Conservation (phyloP, 2,797 vertebrate species). For the Gymnothorax javanicus region DNA sequence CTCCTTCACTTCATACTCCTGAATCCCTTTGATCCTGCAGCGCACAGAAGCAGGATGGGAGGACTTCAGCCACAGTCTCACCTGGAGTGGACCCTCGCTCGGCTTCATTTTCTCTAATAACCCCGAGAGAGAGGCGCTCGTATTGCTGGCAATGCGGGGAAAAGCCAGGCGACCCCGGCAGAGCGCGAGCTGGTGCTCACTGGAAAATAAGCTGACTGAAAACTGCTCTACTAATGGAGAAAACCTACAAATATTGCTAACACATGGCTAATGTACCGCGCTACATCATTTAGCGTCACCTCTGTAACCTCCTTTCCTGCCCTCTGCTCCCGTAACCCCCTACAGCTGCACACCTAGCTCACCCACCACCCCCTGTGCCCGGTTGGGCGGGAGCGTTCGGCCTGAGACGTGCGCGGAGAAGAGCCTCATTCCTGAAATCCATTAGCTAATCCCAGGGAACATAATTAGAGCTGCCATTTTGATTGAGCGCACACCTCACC, state of each 20-base stretch:
- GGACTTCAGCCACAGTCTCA: neutral
- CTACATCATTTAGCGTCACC: neutral
- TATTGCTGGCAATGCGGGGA: too few relatives aligned
- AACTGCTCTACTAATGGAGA: neutral
- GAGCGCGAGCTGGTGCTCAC: neutral
- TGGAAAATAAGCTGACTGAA: neutral
- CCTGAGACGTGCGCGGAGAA: slow-evolving; percentile 38
- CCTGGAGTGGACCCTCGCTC: neutral
- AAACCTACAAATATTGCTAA: neutral
- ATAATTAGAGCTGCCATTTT: slow-evolving; percentile 92
- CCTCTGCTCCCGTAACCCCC: neutral
- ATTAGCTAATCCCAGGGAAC: slow-evolving; percentile 88
- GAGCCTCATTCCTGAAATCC: slow-evolving; percentile 82
- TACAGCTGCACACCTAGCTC: slow-evolving; percentile 19
- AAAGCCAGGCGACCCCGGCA: neutral
- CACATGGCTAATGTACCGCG: neutral
- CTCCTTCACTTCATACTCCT: neutral
- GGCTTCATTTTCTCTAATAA: neutral
- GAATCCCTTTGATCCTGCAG: neutral
- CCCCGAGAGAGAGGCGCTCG: neutral
- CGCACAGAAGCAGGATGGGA: too few relatives aligned
- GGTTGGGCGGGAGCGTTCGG: slow-evolving; percentile 30
- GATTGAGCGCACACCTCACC: slow-evolving; percentile 80
- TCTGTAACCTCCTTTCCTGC: neutral
- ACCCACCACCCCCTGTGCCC: neutral